A percentile compares a stretch with the other conserved stretches of the same genome.
Conservation (phyloP, 2,888 invertebrate genomes). For the Catonia carolina region DNA sequence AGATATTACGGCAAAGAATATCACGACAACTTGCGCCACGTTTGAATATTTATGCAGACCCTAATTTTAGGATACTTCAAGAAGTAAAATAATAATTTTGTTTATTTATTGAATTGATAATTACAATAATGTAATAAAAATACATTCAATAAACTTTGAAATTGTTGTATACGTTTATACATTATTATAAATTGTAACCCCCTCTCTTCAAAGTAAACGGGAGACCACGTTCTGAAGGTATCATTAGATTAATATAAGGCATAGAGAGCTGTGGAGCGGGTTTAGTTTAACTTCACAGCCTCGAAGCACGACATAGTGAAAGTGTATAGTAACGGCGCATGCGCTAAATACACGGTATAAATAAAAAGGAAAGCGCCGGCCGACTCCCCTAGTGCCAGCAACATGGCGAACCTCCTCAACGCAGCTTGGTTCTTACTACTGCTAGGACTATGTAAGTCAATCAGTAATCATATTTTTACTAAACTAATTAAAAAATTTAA, state of each 20-base stretch:
- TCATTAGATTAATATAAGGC: constrained; percentile 15
- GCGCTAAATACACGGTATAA: constrained; percentile 23
- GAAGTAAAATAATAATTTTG: too few species aligned
- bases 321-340: constrained; percentile 22
- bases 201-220: too few species aligned
- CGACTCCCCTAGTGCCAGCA: constrained; percentile 19
- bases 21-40: too few species aligned
- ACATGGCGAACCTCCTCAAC: constrained; percentile 12
- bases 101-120: too few species aligned
- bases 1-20: too few species aligned
- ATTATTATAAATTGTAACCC: too few species aligned
- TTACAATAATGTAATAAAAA: too few species aligned
- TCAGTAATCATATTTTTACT: constrained; percentile 1
- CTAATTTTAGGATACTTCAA: too few species aligned
- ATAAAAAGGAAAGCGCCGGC: constrained; percentile 26
- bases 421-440: constrained; percentile 16
- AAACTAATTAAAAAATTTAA: too few species aligned
- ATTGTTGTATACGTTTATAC: too few species aligned
- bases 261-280: constrained; percentile 9
- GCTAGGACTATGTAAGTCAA: constrained; percentile 47
- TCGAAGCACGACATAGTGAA: constrained; percentile 18
- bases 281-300: constrained; percentile 14
- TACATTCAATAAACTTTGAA: too few species aligned
- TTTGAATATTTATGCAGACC: too few species aligned
- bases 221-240: constrained; percentile 5